Percentiles rank a stretch among this genome's conserved stretches.
Evolutionary conservation across 2,797 vertebrate species (phyloP).

Genomic region (Euphonia xanthogaster): DNA sequence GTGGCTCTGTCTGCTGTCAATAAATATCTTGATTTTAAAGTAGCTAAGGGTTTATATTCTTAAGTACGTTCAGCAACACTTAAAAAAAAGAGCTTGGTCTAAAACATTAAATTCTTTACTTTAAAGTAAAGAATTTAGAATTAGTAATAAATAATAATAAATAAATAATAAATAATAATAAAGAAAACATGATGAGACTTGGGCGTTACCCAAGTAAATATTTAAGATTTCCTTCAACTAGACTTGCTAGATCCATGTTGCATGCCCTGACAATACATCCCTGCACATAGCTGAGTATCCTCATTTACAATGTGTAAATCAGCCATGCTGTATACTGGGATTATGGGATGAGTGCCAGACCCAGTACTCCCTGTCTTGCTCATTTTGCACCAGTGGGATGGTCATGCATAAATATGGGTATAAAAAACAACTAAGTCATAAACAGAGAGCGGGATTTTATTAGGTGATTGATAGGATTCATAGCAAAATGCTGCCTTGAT

Average conservation of each 20-base stretch:
- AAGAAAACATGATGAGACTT: neutral
- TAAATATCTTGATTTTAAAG: neutral
- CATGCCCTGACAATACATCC: neutral
- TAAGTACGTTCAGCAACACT: neutral
- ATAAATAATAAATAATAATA: no score
- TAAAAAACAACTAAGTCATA: neutral
- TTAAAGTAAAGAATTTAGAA: no score
- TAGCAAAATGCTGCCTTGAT: neutral
- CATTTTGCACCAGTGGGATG: neutral
- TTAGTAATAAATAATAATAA: no score
- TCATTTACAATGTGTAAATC: neutral
- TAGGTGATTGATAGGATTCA: neutral
- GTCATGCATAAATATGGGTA: neutral
- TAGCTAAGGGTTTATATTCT: neutral
- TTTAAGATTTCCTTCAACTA: neutral
- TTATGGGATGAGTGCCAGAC: neutral
- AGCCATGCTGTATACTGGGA: neutral
- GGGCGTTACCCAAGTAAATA: neutral
- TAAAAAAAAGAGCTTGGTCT: neutral
- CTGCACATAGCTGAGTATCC: neutral
- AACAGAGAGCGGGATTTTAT: neutral
- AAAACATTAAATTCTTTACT: neutral
- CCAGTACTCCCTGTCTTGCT: neutral
- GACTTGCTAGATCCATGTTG: neutral
- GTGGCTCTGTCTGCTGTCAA: neutral